Conservation (phyloP, 2,797 vertebrate species). For the Sebastes oblongus region DNA sequence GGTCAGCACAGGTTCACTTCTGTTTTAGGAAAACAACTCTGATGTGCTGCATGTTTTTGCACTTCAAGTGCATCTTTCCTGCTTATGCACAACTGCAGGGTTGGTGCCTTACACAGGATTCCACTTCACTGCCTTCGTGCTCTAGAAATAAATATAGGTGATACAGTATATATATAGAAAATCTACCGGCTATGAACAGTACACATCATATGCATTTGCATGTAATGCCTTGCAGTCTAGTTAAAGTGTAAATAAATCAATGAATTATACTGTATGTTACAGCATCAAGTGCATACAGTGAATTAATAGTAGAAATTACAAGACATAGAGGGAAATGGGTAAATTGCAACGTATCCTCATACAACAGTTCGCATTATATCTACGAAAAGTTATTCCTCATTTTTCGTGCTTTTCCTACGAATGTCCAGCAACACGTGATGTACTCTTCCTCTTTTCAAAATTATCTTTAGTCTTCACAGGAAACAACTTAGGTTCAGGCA, state of each 20-base stretch:
- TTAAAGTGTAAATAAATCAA: not conserved
- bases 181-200: not conserved
- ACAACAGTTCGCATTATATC: too few relatives aligned
- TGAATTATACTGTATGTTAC: not conserved
- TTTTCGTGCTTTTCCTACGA: too few relatives aligned
- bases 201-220: not conserved
- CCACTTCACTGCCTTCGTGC: not conserved
- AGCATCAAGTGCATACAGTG: not conserved
- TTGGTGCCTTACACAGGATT: not conserved
- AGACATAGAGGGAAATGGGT: not conserved
- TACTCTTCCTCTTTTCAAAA: too few relatives aligned
- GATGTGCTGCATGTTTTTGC: slow-evolving; percentile 4
- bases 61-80: not conserved
- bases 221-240: not conserved
- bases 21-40: slow-evolving; percentile 29
- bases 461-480: too few relatives aligned
- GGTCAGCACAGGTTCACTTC: slow-evolving; percentile 10
- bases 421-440: too few relatives aligned
- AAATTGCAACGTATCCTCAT: too few relatives aligned
- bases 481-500: too few relatives aligned
- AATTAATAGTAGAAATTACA: not conserved
- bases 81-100: not conserved
- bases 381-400: too few relatives aligned
- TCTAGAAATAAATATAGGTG: not conserved
- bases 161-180: not conserved